Percentiles rank a stretch among this genome's conserved stretches.
These are phyloP conservation scores for Pyrocoelia pectoralis DNA, from an alignment of 2,888 invertebrate genomes.

Conservation along the genomic window DNA sequence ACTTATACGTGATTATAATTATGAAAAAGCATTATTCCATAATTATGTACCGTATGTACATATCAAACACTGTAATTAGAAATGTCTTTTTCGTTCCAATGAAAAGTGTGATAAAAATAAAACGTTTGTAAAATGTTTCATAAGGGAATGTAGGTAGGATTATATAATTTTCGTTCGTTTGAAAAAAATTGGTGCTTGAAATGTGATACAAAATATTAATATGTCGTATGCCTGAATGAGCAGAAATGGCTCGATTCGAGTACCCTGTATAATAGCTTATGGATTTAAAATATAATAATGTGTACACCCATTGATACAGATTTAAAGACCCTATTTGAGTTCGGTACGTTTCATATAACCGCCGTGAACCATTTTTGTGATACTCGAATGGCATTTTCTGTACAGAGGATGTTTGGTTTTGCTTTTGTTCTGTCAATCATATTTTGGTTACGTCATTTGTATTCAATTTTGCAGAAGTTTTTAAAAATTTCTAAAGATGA, in stretches of 20 bases:
- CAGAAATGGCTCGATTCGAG: slow-evolving; percentile 53
- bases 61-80: slow-evolving; percentile 5
- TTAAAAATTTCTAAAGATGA: slow-evolving; percentile 28
- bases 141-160: too few relatives aligned
- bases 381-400: slow-evolving; percentile 40
- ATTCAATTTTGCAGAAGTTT: slow-evolving; percentile 45
- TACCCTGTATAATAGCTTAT: slow-evolving; percentile 31
- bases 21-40: neutral
- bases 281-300: slow-evolving; percentile 34
- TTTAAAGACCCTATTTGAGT: slow-evolving; percentile 38
- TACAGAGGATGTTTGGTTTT: slow-evolving; percentile 36
- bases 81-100: slow-evolving; percentile 14
- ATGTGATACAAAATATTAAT: slow-evolving; percentile 45
- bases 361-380: slow-evolving; percentile 33
- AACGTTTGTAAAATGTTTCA: too few relatives aligned
- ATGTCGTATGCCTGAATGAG: slow-evolving; percentile 51
- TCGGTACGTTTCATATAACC: slow-evolving; percentile 35
- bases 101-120: slow-evolving; percentile 14
- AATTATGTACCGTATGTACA: slow-evolving; percentile 5
- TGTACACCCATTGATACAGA: slow-evolving; percentile 39
- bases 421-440: slow-evolving; percentile 56
- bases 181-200: slow-evolving; percentile 32
- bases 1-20: slow-evolving; percentile 7
- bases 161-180: neutral
- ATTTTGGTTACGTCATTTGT: slow-evolving; percentile 47